Evolutionary conservation across 2,888 invertebrate species (phyloP), one percentile per base, ranked within the genome.

Genomic region (Yponomeuta malinellus): DNA sequence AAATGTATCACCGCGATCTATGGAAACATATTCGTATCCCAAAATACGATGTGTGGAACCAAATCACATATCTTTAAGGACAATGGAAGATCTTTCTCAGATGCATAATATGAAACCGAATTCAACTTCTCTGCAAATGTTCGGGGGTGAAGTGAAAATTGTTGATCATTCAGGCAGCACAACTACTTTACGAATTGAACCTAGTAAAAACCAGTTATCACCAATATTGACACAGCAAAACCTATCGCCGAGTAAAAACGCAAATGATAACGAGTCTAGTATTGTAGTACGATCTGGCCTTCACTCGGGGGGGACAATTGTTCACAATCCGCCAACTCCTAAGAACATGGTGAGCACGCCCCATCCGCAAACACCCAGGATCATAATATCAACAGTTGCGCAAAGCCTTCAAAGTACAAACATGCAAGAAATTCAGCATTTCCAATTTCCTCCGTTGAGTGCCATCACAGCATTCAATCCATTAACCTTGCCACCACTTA

Each of bases 231-330:
- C 92, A 75, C 93, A 91, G 70, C 90, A 89, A 78, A 90, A 86
- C 75, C 83, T 91, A 76, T 89, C 90, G 63, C 92, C 93, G 70
- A 91, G 92, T 68, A 89, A 88, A 81, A 81, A 87, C 69, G 78
- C 75, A 23, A 86, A 82, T 75, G 91, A 90, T 70, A 79, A 83
- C 31, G 94, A 95, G 81, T 93, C 94, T 23, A 94, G 95, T 73
- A 94, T 96, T 74, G 96, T 97, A 73, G 96, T 97, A 31, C 95
- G 96, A 78, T 96, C 96, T 1, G 95, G 96, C 1, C 87, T 97
- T 71, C 95, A 97, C 79, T 97, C 97, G 0, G 97, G 97, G 48
- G 97, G 97, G 23, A 96, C 96, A n/a, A 95, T 95, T 80, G 93
- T 94, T 66, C 94, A 94, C 78, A 93, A 94, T 82, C 92, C 94